Conservation (phyloP, 2,113 vertebrate genomes). For the Ceyx cyanopectus region DNA sequence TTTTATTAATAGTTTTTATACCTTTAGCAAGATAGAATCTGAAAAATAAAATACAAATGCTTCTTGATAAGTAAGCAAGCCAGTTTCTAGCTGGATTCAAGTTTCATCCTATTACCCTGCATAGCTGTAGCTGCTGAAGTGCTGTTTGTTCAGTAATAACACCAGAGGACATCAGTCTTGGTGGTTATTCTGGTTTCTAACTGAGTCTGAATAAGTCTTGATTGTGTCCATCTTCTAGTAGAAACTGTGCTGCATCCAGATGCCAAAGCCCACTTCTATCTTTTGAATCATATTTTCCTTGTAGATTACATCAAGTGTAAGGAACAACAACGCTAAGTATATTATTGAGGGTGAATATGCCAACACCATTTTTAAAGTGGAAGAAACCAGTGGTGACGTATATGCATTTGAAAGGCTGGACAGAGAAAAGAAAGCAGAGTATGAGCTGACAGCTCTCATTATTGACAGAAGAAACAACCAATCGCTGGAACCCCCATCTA, state of each 20-base stretch:
- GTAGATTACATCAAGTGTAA: conserved; percentile 85
- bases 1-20: no score
- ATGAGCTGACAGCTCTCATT: conserved; percentile 83
- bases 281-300: neutral
- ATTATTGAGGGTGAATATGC: conserved; percentile 85
- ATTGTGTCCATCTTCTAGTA: neutral
- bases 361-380: conserved; percentile 84
- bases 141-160: neutral
- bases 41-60: neutral
- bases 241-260: neutral
- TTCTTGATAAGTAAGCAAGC: neutral
- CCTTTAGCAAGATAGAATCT: neutral
- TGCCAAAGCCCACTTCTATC: neutral
- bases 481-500: conserved; percentile 80
- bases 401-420: conserved; percentile 84
- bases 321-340: conserved; percentile 72
- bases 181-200: neutral
- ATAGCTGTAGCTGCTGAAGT: neutral
- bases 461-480: conserved; percentile 71
- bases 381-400: conserved; percentile 81
- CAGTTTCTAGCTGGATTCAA: neutral
- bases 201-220: neutral
- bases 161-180: neutral
- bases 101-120: neutral
- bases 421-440: conserved; percentile 85